Base-by-base conservation (phyloP, 1,140 invertebrate species). In the Dufourea novaeangliae region DNA sequence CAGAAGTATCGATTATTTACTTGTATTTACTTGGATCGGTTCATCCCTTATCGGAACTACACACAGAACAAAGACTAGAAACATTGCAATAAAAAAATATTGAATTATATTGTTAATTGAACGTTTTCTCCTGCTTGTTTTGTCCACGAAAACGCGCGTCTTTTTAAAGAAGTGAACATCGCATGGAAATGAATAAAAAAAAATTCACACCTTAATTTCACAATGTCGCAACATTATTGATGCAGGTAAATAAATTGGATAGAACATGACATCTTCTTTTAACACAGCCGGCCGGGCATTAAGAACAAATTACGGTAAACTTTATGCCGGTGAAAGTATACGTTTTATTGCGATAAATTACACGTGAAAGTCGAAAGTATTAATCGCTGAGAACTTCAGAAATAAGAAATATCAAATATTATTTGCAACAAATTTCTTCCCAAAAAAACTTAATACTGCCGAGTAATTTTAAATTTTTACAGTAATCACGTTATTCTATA, bases 321-420 rank as follows among this genome's bases (percentile, higher is more conserved):
- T 59, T 41, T 25, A 22, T 14, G 17, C 8, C 6, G 54, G 68
- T 59, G 52, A 70, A 70, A 57, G 68, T 39, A 10, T 17, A 20
- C 25, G 32, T 69, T 69, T 69, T 54, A 59, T 70, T 56, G 25
- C 34, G 29, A 34, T 59, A 37, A 70, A 70, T 70, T 70, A 39
- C 20, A 22, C n/a, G 52, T 59, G 68, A 70, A 70, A 70, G 68
- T 70, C 27, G 52, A 25, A 50, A 25, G n/a, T 50, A 22, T 12
- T 11, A 54, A 59, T 17, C 17, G 29, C 10, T 29, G 37, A 37
- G 20, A 57, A 25, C 0, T 22, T 20, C 8, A 17, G 8, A 7
- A 6, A n/a, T 57, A 34, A 70, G 41, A 54, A 54, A 27, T 27
- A 1, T 25, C 8, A 12, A 54, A 54, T 54, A 54, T 54, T 10